These are phyloP conservation scores for Caenorhabditis panamensis DNA, from an alignment of 2,888 invertebrate genomes.

Conservation along the genomic window DNA sequence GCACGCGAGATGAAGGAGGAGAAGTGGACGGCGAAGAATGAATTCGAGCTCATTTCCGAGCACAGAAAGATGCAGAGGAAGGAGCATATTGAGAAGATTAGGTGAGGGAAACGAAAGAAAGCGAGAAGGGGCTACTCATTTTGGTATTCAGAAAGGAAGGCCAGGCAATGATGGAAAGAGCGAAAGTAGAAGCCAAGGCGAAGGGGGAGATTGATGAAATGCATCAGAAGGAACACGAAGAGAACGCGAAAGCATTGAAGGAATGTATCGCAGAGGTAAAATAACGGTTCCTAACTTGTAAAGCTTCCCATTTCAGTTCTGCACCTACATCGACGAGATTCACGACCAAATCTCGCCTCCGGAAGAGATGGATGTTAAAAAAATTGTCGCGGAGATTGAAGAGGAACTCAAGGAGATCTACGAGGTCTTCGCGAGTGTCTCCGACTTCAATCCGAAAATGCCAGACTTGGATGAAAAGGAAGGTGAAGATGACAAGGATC, in stretches of 20 bases:
- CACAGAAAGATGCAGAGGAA: conserved; percentile 45
- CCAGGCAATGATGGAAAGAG: conserved; percentile 29
- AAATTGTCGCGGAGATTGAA: conserved; percentile 42
- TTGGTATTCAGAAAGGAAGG: conserved; percentile 51
- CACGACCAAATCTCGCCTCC: conserved; percentile 55
- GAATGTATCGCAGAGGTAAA: conserved; percentile 37
- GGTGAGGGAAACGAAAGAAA: conserved; percentile 14
- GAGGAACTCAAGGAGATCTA: conserved; percentile 46
- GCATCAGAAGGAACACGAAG: conserved; percentile 32
- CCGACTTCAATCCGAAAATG: conserved; percentile 44
- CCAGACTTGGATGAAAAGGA: conserved; percentile 23
- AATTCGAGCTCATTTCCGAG: conserved; percentile 43
- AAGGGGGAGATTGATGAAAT: conserved; percentile 27
- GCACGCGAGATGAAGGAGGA: conserved; percentile 54
- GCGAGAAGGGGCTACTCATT: too few species aligned
- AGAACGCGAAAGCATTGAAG: conserved; percentile 31
- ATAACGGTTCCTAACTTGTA: not conserved
- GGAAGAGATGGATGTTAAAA: conserved; percentile 46
- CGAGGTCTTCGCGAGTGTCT: conserved; percentile 26
- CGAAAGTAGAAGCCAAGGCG: conserved; percentile 24
- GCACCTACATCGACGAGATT: conserved; percentile 50
- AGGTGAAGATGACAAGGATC: conserved; percentile 34
- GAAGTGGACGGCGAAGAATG: conserved; percentile 53
- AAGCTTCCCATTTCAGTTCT: conserved; percentile 29
- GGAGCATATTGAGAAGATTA: conserved; percentile 35